Evolutionary conservation across 2,888 invertebrate genomes (phyloP).

Genomic region (Machimus atricapillus): DNA sequence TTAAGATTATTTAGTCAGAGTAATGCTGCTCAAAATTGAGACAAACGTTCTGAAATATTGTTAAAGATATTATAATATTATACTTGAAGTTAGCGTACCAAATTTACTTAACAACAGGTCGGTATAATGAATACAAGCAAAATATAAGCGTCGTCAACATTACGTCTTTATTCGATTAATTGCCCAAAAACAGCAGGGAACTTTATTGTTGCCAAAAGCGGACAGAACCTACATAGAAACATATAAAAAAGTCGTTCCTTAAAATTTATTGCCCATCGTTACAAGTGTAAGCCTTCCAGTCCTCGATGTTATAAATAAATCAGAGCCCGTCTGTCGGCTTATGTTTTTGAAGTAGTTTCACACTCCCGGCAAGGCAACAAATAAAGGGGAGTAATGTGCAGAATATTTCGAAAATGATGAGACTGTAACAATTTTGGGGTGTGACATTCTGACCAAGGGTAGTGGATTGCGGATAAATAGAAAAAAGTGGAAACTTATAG

Average conservation of each 20-base stretch:
- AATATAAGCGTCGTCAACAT: background rate
- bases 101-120: no score
- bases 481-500: background rate
- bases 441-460: background rate
- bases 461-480: background rate
- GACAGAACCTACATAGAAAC: background rate
- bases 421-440: background rate
- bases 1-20: no score
- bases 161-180: background rate
- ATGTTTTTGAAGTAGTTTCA: background rate
- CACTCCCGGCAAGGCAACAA: background rate
- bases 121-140: background rate
- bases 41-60: no score
- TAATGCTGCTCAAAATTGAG: no score
- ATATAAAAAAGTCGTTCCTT: background rate
- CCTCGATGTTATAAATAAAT: background rate
- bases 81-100: no score
- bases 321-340: background rate
- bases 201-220: background rate
- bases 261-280: background rate
- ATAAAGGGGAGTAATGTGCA: background rate
- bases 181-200: background rate
- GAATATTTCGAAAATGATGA: background rate
- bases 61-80: no score
- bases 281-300: background rate